phyloP scores from a whole-genome alignment of 2,113 vertebrate genomes.

The Myotis yumanensis region DNA sequence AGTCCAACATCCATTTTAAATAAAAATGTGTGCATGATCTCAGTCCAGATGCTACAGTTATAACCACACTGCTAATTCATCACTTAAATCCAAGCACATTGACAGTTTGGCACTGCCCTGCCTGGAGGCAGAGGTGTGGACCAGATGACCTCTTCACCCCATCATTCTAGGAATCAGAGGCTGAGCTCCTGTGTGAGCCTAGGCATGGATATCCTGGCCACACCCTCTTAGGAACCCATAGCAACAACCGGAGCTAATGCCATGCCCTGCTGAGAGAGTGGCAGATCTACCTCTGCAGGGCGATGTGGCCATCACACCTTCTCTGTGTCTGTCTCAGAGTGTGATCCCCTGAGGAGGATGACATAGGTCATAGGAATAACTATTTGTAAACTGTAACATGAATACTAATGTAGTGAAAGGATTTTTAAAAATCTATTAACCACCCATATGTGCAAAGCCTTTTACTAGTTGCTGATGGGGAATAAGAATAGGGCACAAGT shows the following conservation, averaged over 20 bases:
- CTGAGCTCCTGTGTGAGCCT: neutral
- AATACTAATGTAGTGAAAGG: neutral
- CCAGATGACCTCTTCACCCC: neutral
- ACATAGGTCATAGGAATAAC: neutral
- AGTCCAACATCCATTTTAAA: neutral
- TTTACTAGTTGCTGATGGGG: neutral
- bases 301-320: neutral
- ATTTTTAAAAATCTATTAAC: neutral
- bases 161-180: constrained; percentile 7
- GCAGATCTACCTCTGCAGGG: neutral
- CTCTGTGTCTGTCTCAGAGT: neutral
- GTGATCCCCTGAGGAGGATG: neutral
- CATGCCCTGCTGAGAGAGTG: neutral
- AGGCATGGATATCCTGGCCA: neutral
- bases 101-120: neutral
- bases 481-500: neutral
- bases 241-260: neutral
- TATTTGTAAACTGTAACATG: neutral
- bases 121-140: neutral
- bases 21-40: neutral
- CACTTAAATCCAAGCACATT: neutral
- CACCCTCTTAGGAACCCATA: neutral
- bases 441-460: neutral
- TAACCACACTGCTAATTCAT: neutral
- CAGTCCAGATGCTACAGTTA: neutral